Percentiles rank a stretch among this genome's conserved stretches.
Conservation (phyloP, 2,888 invertebrate genomes). For the Malthinus flaveolus region DNA sequence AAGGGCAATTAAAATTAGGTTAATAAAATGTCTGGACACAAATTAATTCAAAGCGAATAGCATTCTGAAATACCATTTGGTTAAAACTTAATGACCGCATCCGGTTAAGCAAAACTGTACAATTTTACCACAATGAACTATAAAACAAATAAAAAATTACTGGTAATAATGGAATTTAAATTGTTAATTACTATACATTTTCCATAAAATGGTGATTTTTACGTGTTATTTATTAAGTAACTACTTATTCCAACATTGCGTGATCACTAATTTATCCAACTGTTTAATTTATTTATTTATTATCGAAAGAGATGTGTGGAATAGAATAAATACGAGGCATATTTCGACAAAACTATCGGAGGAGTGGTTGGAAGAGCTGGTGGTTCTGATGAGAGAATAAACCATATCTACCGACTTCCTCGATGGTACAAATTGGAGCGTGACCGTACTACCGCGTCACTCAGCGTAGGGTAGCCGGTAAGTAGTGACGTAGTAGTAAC, state of each 20-base stretch:
- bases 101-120: constrained; percentile 32
- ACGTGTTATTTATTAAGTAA: not conserved
- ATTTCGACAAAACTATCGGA: no score
- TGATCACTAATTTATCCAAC: not conserved
- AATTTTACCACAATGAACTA: constrained; percentile 21
- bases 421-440: no score
- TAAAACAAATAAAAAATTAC: constrained; percentile 17
- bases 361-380: no score
- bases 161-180: constrained; percentile 18
- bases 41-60: constrained; percentile 37
- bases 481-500: no score
- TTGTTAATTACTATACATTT: constrained; percentile 8
- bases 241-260: constrained; percentile 1
- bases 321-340: no score
- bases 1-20: constrained; percentile 27
- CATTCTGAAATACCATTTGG: constrained; percentile 38
- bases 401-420: no score
- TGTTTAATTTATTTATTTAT: no score
- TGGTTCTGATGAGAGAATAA: no score
- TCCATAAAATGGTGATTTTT: not conserved
- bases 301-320: no score
- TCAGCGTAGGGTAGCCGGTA: no score
- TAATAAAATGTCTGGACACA: constrained; percentile 34
- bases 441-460: no score
- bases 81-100: constrained; percentile 41